phyloP scores from a whole-genome alignment of 2,888 invertebrate species.

The Abscondita cerata region DNA sequence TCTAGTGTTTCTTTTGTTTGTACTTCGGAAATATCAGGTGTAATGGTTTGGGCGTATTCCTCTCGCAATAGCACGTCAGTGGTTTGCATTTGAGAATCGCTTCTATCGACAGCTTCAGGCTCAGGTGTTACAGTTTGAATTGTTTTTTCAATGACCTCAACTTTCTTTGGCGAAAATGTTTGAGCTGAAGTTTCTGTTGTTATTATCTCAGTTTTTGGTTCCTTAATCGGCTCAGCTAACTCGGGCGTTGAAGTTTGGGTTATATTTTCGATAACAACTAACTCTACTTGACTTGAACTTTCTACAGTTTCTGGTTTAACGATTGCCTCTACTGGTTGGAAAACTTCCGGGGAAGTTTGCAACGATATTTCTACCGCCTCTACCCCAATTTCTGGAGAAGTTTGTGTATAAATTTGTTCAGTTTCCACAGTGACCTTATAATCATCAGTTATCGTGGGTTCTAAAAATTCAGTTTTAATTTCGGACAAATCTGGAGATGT shows the following conservation, averaged over 20 bases:
- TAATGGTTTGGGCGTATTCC: conserved; percentile 57
- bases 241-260: conserved; percentile 50
- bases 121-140: conserved; percentile 52
- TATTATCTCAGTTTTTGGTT: conserved; percentile 32
- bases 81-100: conserved; percentile 56
- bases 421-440: neutral
- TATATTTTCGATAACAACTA: conserved; percentile 32
- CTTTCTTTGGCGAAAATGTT: conserved; percentile 54
- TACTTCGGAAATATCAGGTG: conserved; percentile 47
- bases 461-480: conserved; percentile 51
- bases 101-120: conserved; percentile 42
- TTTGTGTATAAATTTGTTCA: neutral
- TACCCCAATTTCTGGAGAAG: conserved; percentile 61
- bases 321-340: conserved; percentile 32
- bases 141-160: conserved; percentile 49
- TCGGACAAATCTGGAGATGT: conserved; percentile 64
- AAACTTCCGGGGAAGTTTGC: conserved; percentile 63
- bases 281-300: conserved; percentile 37
- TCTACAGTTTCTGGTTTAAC: conserved; percentile 41
- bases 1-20: conserved; percentile 44
- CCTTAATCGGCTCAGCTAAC: conserved; percentile 44
- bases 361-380: conserved; percentile 60
- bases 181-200: conserved; percentile 59
- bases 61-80: conserved; percentile 48
- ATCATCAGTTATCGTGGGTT: conserved; percentile 50